phyloP scores from a whole-genome alignment of 2,113 vertebrate species.

The Pygathrix nemaeus region DNA sequence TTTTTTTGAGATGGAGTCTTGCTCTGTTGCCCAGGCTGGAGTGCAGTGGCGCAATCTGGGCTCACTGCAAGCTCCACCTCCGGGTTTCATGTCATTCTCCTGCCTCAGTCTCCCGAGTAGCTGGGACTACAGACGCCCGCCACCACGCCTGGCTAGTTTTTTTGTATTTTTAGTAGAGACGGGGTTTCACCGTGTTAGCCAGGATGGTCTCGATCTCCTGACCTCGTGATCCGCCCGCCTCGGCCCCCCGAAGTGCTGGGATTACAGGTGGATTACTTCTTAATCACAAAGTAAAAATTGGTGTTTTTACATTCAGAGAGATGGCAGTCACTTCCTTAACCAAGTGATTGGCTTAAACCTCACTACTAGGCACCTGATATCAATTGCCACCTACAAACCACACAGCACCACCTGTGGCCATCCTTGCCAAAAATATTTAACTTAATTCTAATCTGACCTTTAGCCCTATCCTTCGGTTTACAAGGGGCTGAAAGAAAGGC shows the following conservation, averaged over 20 bases:
- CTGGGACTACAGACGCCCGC: no score
- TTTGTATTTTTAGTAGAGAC: no score
- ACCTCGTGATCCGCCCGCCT: fast-evolving
- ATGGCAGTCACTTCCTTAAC: background rate
- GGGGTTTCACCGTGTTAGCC: no score
- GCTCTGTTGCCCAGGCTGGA: no score
- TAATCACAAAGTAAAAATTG: background rate
- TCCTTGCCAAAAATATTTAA: background rate
- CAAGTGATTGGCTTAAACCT: background rate
- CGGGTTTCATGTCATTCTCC: no score
- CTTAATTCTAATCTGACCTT: background rate
- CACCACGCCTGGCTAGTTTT: no score
- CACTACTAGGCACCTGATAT: background rate
- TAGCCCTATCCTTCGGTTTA: background rate
- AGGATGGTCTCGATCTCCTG: no score
- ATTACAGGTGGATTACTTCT: background rate
- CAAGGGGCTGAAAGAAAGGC: background rate
- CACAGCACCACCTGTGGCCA: background rate
- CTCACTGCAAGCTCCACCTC: no score
- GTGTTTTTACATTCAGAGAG: background rate
- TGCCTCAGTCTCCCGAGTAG: no score
- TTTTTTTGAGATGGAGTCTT: no score
- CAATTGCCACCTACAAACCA: background rate
- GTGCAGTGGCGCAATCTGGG: no score
- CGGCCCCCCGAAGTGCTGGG: fast-evolving